Base-by-base conservation (phyloP, 2,797 vertebrate species). In the Chanos chanos region DNA sequence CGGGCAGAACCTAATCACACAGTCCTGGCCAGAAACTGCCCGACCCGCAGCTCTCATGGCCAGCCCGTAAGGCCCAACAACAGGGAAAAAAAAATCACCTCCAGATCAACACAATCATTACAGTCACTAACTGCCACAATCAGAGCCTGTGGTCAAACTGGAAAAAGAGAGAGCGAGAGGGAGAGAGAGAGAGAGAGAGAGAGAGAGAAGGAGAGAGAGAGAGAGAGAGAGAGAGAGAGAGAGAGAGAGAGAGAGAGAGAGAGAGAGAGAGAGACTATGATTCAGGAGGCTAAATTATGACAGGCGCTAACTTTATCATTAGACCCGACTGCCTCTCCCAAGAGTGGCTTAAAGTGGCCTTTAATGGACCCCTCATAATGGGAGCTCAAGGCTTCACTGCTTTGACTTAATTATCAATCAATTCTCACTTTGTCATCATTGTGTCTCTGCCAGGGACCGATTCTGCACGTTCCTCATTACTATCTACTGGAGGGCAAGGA, bases 301-400 rank as follows among this genome's bases (percentile, higher is more conserved):
- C 70, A 78, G 68, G 63, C 58, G 15, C 79, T 84, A 80, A 81
- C 80, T 78, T 87, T 83, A 84, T 85, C 82, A 86, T 82, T 80
- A 76, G 77, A 73, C 70, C 61, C 64, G 48, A 37, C 16, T 49
- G 68, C 12, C n/a, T 61, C 65, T 65, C 52, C 64, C 44, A 63
- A 73, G 51, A 61, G 71, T 68, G 64, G 70, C 58, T 74, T 76
- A 72, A 80, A 80, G 78, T 80, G 75, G 71, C 75, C 64, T 66
- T 85, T 82, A 85, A 84, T 80, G 77, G 73, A 82, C 77, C 52
- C 48, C 61, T 45, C 69, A 77, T 82, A 74, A 82, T 82, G 73
- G 73, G 69, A 77, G 81, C 74, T 77, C 80, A 72, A 77, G 75
- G 57, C 75, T 75, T 65, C 65, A 68, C 72, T 73, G 71, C 73